A percentile compares a stretch with the other conserved stretches of the same genome.
Conservation (phyloP, 2,113 vertebrate genomes). For the Siniperca knerii region DNA sequence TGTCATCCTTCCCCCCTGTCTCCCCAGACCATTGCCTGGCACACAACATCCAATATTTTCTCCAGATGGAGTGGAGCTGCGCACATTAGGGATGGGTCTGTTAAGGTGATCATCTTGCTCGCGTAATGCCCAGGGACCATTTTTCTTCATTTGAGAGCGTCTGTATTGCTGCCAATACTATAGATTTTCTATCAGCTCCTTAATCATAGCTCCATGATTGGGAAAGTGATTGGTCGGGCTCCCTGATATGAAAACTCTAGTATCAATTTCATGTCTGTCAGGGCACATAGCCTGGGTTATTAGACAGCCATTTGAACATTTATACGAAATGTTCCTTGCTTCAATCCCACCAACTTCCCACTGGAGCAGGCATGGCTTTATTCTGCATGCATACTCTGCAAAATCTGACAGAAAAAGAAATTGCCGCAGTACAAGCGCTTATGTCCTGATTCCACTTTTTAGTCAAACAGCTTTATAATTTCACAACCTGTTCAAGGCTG, state of each 20-base stretch:
- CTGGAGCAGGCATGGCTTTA: conserved; percentile 22
- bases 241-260: conserved; percentile 66
- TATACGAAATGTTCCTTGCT: conserved; percentile 43
- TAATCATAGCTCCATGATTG: conserved; percentile 74
- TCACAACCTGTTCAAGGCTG: conserved; percentile 51
- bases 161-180: conserved; percentile 74
- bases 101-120: conserved; percentile 78
- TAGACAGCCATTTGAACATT: conserved; percentile 60
- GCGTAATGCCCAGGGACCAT: conserved; percentile 62
- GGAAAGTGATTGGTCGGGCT: conserved; percentile 70
- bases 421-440: conserved; percentile 30
- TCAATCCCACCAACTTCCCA: conserved; percentile 17
- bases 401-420: conserved; percentile 45
- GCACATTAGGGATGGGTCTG: conserved; percentile 78
- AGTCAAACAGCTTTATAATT: conserved; percentile 48
- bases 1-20: conserved; percentile 43
- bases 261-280: conserved; percentile 61
- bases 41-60: conserved; percentile 69
- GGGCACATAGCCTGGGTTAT: conserved; percentile 47
- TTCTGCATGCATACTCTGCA: conserved; percentile 41
- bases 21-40: conserved; percentile 53
- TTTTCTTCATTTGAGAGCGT: conserved; percentile 79
- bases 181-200: conserved; percentile 80
- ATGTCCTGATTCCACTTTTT: conserved; percentile 50
- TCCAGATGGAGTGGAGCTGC: conserved; percentile 74